A percentile compares a stretch with the other conserved stretches of the same genome.
These are phyloP conservation scores for Odontomyia ornata DNA, from an alignment of 2,888 invertebrate species.

Conservation along the genomic window DNA sequence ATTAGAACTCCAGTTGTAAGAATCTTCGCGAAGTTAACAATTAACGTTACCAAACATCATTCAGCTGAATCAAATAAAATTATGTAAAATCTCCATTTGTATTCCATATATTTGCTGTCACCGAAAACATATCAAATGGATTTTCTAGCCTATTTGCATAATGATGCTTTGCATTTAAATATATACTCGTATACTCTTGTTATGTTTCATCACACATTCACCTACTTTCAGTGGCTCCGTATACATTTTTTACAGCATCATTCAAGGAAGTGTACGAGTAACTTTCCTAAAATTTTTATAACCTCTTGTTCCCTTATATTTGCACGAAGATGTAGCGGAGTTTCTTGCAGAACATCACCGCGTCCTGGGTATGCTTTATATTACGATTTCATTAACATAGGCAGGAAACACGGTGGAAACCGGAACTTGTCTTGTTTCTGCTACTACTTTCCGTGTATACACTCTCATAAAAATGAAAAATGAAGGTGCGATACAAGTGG, in stretches of 20 bases:
- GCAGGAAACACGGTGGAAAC: not conserved
- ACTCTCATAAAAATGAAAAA: constrained; percentile 22
- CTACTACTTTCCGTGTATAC: not conserved
- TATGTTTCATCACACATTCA: too few species aligned
- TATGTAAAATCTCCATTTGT: too few species aligned
- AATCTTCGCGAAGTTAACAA: too few species aligned
- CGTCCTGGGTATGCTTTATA: not conserved
- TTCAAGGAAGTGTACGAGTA: too few species aligned
- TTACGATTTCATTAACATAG: constrained; percentile 19
- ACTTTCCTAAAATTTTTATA: not conserved
- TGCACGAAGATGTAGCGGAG: not conserved
- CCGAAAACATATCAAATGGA: constrained; percentile 12
- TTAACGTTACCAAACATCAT: too few species aligned
- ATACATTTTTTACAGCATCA: too few species aligned
- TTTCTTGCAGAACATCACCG: not conserved
- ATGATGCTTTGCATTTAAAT: constrained; percentile 14
- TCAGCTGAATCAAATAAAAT: too few species aligned
- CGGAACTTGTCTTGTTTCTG: constrained; percentile 8
- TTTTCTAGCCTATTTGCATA: constrained; percentile 17
- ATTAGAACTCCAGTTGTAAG: too few species aligned
- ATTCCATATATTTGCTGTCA: not conserved
- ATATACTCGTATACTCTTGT: not conserved
- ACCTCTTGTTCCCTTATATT: not conserved
- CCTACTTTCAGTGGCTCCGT: too few species aligned
- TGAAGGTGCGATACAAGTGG: not conserved